Evolutionary conservation across 2,113 vertebrate genomes (phyloP), one percentile per base, ranked within the genome.

Genomic region (Takifugu bimaculatus): DNA sequence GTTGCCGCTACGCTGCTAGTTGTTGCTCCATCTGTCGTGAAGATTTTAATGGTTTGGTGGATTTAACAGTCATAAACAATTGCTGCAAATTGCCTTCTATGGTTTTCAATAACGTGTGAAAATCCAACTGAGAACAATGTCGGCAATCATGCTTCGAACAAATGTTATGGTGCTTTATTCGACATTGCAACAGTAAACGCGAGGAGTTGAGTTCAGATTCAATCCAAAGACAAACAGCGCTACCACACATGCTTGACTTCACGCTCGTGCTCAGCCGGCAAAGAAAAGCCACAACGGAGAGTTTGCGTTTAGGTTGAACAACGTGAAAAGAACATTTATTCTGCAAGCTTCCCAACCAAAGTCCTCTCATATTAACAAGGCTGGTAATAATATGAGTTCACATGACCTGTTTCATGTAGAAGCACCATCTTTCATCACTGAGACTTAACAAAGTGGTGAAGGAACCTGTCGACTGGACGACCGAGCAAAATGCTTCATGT

Each of bases 161-260:
- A 39, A 39, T 39, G 35, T 39, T 39, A 20, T 3, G 4, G 26
- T 43, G 28, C 26, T 39, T 59, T 14, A 42, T 43, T 48, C 43
- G 20, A 58, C 29, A 60, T 27, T 26, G 43, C 43, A 14, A 3
- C 39, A 10, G 54, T 48, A 13, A 7, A 4, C 63, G 4, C 61
- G 9, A 25, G n/a, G 29, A n/a, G 26, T 3, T 48, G 52, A 48
- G 3, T 6, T 4, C 58, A n/a, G 65, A 65, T 63, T 57, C 54
- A 65, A 54, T 77, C 54, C 56, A 62, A 56, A 58, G 51, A 67
- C 47, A 32, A 6, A 3, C 43, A 48, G 45, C 39, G 4, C 63
- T n/a, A 4, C 6, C 2, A 29, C 0, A 1, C 9, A n/a, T 6
- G 5, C 63, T 56, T 26, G 52, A 55, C 60, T 20, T 20, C 20